A percentile compares a stretch with the other conserved stretches of the same genome.
These are phyloP conservation scores for Mustela lutreola DNA, from an alignment of 2,113 vertebrate genomes.

Conservation along the genomic window DNA sequence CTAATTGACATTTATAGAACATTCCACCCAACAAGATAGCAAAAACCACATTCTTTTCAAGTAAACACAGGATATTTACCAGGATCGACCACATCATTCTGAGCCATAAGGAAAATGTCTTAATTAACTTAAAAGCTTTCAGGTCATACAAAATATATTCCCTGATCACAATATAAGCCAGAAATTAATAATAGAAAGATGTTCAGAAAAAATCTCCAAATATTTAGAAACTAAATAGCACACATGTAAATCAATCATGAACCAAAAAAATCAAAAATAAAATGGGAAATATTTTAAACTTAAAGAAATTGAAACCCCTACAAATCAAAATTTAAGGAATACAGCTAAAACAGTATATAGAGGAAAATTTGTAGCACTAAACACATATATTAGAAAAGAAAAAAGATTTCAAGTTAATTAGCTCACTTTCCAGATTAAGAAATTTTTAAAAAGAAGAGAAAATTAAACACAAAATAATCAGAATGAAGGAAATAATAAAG, in stretches of 20 bases:
- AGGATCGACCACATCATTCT: not conserved
- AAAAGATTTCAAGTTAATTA: not conserved
- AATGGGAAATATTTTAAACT: not conserved
- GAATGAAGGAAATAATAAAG: not conserved
- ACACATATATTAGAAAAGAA: not conserved
- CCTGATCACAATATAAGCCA: not conserved
- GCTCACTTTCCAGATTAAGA: not conserved
- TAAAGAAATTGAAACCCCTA: not conserved
- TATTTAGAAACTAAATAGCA: not conserved
- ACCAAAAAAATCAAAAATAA: not conserved
- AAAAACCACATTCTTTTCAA: not conserved
- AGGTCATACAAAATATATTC: not conserved
- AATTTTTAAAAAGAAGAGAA: not conserved
- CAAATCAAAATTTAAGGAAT: not conserved
- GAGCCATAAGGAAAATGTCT: not conserved
- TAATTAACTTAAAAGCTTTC: not conserved
- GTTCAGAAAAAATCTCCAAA: not conserved
- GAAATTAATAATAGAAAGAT: not conserved
- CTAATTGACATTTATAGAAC: not conserved
- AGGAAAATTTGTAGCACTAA: not conserved
- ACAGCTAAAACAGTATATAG: not conserved
- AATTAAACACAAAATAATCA: not conserved
- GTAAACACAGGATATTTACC: not conserved
- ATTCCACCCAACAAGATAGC: not conserved
- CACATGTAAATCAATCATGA: not conserved